Evolutionary conservation across 2,888 invertebrate genomes (phyloP), one percentile per base, ranked within the genome.

Genomic region (Dicroscelio sp.): DNA sequence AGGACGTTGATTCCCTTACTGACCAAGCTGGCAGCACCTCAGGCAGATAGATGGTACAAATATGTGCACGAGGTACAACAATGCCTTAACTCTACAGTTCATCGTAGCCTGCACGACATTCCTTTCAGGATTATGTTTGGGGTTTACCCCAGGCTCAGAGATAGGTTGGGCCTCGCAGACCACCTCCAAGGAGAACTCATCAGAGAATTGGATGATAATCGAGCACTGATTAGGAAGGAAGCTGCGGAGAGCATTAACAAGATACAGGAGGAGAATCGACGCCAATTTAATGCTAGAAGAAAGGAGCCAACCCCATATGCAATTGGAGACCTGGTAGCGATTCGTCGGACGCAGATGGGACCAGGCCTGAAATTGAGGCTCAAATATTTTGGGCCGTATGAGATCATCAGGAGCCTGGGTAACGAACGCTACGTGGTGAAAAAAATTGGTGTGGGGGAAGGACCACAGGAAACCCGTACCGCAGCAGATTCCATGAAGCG

Each of bases 331-430:
- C 20, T 48, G 48, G 48, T 48, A 14, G 48, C 48, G 14, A 48
- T 71, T 27, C 43, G 71, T 2, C 71, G 71, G 2, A 71, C 71
- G 23, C 43, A 71, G 33, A 3, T 48, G 17, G 71, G 71, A 17
- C 71, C 48, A 48, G 71, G 71, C 6, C 30, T 48, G 1, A 71
- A 71, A 14, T 27, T 71, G 71, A n/a, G 27, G 2, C 2, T 43
- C 2, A 71, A 71, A 23, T 71, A 71, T 20, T 27, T 71, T 27
- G 71, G 71, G 8, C 71, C 71, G 20, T 71, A 71, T n/a, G 71
- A 71, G 43, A 48, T 71, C 2, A 17, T 20, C 8, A 48, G 48
- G 17, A 17, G 10, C 27, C 8, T 12, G 17, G 71, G 71, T 6
- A 71, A 71, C 1, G 71, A 71, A 20, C 43, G 71, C 5, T 71